Percentiles rank a stretch among this genome's conserved stretches.
phyloP scores from a whole-genome alignment of 1,140 invertebrate genomes.

The Pogonognathellus flavescens region DNA sequence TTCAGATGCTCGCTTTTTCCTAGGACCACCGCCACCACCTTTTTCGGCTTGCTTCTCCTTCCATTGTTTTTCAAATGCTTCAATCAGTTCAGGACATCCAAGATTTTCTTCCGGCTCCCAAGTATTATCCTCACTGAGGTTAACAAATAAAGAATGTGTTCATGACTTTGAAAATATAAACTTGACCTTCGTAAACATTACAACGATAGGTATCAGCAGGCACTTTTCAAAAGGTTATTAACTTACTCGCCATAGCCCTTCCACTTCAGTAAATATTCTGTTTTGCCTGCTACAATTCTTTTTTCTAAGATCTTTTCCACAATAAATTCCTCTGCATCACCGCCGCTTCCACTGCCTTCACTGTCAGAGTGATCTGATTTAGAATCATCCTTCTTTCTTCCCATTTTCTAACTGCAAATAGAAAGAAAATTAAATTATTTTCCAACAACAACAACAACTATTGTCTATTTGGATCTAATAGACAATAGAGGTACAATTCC shows the following conservation, averaged over 20 bases:
- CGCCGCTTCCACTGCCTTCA: constrained; percentile 44
- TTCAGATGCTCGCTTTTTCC: constrained; percentile 53
- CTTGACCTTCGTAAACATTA: too few relatives aligned
- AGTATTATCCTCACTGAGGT: constrained; percentile 71
- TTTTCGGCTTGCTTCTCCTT: constrained; percentile 68
- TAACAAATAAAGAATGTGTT: constrained; percentile 20
- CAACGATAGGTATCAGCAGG: too few relatives aligned
- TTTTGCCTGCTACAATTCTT: constrained; percentile 83
- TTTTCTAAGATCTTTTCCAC: constrained; percentile 80
- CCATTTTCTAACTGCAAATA: constrained; percentile 43
- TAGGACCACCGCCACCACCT: constrained; percentile 18
- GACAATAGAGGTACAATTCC: too few relatives aligned
- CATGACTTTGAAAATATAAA: background rate
- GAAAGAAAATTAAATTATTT: background rate
- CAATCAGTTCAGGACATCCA: constrained; percentile 92
- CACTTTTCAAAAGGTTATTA: background rate
- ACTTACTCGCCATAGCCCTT: constrained; percentile 79
- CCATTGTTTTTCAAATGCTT: constrained; percentile 86
- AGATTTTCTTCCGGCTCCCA: constrained; percentile 91
- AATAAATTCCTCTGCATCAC: constrained; percentile 63
- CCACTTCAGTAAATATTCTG: constrained; percentile 93
- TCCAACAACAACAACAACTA: too few relatives aligned
- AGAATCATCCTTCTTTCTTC: constrained; percentile 55
- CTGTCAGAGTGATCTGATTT: constrained; percentile 36
- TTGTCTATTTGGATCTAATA: too few relatives aligned